Base-by-base conservation (phyloP, 1,140 invertebrate genomes). In the Trachelipus rathkii region DNA sequence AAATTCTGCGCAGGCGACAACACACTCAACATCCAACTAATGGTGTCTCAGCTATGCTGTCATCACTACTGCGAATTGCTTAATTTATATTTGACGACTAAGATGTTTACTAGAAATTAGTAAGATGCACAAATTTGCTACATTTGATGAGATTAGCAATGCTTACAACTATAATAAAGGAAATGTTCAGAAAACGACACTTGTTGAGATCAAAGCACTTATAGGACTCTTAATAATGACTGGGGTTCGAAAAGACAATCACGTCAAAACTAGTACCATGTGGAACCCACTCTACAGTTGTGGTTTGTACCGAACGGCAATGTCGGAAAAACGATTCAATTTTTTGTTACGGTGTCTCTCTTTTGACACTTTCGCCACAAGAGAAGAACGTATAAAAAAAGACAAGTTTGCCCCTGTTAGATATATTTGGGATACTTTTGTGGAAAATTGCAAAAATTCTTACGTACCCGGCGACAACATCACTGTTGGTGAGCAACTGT, bases 351-450 rank as follows among this genome's bases (percentile, higher is more conserved):
- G 19, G 24, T 78, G 77, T 60, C 75, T 78, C 23, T 46, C 81
- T 15, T 84, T 84, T 75, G 80, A 84, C 73, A 78, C 84, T 75
- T 70, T 60, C 60, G 69, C 19, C 23, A 82, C 79, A 44, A 73
- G 82, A 44, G 24, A 46, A 21, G 53, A 72, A 33, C 68, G 81
- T 60, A 44, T 53, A 44, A 50, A 71, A 46, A 81, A 21, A 44
- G 82, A 82, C 73, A 82, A 78, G 53, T 78, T 83, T 68, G 77
- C 81, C 10, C 77, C 78, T 33, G 73, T 83, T 44, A 68, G 82
- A 21, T 78, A 83, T 11, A 67, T 82, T 19, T 83, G 79, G 79
- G 75, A 81, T 71, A 71, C 43, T 15, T 78, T 78, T 46, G 77
- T 78, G 13, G 77, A 24, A 53, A 77, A 70, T 21, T 78, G 75